A percentile compares a stretch with the other conserved stretches of the same genome.
These are phyloP conservation scores for Corythaeola cristata DNA, from an alignment of 2,113 vertebrate species.

Conservation along the genomic window DNA sequence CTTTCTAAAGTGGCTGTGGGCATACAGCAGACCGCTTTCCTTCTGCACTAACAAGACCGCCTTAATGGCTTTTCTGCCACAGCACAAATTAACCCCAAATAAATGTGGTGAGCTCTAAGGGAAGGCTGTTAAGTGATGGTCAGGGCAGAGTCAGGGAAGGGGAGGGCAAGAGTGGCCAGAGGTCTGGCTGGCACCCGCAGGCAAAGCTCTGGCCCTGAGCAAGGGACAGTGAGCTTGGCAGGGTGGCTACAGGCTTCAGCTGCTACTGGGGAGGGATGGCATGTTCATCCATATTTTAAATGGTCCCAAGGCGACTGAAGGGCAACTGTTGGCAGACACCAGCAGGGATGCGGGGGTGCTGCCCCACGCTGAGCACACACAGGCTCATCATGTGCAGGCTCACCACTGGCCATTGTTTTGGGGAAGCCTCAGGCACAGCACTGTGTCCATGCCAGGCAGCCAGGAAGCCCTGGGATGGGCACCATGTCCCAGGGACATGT, in stretches of 20 bases:
- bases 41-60: neutral
- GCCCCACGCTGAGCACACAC: neutral
- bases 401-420: neutral
- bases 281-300: fast-evolving
- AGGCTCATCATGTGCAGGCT: fast-evolving
- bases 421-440: neutral
- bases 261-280: neutral
- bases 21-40: neutral
- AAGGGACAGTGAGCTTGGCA: neutral
- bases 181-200: neutral
- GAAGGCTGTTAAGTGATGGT: neutral
- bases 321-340: neutral
- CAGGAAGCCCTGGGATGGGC: neutral
- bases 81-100: neutral
- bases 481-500: neutral
- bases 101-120: fast-evolving
- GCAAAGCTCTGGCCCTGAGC: neutral
- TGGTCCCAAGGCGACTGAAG: neutral
- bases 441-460: neutral
- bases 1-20: neutral
- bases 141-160: fast-evolving
- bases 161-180: too few relatives aligned
- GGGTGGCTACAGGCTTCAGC: neutral
- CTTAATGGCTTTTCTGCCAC: neutral
- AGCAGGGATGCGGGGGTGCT: neutral